Evolutionary conservation across 1,140 invertebrate species (phyloP), one percentile per base, ranked within the genome.

Genomic region (Elymnias hypermnestra): DNA sequence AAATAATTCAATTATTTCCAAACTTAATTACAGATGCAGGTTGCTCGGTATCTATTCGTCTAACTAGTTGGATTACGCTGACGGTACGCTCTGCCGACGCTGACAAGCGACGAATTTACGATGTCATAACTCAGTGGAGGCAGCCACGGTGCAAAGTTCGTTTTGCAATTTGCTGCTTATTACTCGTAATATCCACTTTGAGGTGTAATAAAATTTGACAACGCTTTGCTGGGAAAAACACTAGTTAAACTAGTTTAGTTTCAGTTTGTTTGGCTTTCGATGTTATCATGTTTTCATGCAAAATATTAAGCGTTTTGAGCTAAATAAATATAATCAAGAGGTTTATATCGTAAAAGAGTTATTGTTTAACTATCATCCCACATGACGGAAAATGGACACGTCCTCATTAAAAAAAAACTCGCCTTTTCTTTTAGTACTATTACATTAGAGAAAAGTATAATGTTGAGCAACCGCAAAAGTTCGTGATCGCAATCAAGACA

Each of bases 21-120:
- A 35, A 22, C 3, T 22, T 22, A 22, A 18, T 14, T 6, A 6
- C 19, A 4, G 19, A 4, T 21, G 6, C 19, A 21, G 3, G 19
- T 21, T 21, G n/a, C 19, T 21, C 19, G 19, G 26, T 33, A 7
- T 15, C 13, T 33, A 31, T 45, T 19, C 42, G 25, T 22, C 17
- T 17, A 33, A 22, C 12, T 53, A 53, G 40, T 44, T 36, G 22
- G 31, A 60, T 60, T 53, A 56, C 17, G 37, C 36, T 37, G 31
- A 26, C 25, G 25, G 42, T 33, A 33, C 25, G 37, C 36, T 43
- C 26, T 23, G 29, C 35, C 22, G 26, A 44, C 40, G 46, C 36
- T 38, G 54, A 57, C 51, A 54, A 45, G 28, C 31, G 51, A 54
- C 41, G 28, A 57, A 58, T 58, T 58, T 62, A 62, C 42, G 59